Evolutionary conservation across 2,888 invertebrate genomes (phyloP).

Genomic region (Ceramica pisi): DNA sequence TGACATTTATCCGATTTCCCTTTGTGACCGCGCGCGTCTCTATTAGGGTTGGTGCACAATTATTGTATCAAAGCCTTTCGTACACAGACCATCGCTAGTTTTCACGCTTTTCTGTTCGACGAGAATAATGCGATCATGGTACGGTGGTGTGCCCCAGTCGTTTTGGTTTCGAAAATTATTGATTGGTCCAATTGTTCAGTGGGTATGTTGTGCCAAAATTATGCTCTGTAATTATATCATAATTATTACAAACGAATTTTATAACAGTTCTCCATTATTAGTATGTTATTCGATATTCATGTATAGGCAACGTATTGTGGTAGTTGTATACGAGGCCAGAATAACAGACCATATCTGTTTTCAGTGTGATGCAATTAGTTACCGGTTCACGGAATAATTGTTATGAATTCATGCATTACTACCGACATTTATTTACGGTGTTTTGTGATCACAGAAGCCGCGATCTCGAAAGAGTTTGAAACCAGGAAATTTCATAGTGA

Average conservation of each 20-base stretch:
- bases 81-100: slow-evolving; percentile 48
- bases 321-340: neutral
- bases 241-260: slow-evolving; percentile 15
- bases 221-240: neutral
- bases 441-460: neutral
- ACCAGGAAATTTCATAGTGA: too few relatives aligned
- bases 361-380: slow-evolving; percentile 1
- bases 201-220: neutral
- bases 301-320: neutral
- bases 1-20: slow-evolving; percentile 78
- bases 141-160: slow-evolving; percentile 27
- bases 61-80: slow-evolving; percentile 70
- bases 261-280: slow-evolving; percentile 2
- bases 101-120: slow-evolving; percentile 55
- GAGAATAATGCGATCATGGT: slow-evolving; percentile 48
- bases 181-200: slow-evolving; percentile 21
- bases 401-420: neutral
- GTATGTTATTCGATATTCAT: slow-evolving; percentile 20
- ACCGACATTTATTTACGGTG: neutral
- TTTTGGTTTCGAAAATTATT: slow-evolving; percentile 47
- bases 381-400: neutral
- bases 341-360: slow-evolving; percentile 6
- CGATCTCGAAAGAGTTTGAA: too few relatives aligned
- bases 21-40: slow-evolving; percentile 68
- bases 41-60: slow-evolving; percentile 72